Base-by-base conservation (phyloP, 1,140 invertebrate genomes). In the Hylyphantes graminicola region DNA sequence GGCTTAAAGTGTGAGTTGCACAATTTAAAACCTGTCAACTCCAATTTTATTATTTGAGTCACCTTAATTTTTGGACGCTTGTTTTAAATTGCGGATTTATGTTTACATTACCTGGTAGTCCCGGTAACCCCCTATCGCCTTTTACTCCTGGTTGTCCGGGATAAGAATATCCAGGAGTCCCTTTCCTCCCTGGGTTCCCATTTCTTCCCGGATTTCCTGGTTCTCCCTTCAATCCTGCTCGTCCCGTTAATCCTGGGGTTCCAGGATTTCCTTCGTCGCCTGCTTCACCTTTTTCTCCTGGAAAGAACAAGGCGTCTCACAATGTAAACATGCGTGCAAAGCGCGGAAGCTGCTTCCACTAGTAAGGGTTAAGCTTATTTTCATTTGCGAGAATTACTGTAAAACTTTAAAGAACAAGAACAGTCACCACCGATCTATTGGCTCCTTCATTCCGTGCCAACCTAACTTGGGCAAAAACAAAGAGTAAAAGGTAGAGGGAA, bases 81-180 rank as follows among this genome's bases (percentile, higher is more conserved):
- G 5, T 13, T 59, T 59, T 3, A 59, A n/a, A 59, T 13, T 59
- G n/a, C 11, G 5, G 4, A 3, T 12, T 59, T 5, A 9, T 59
- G 57, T 59, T 59, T 59, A 13, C n/a, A 13, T 68, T 75, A 82
- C 86, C 86, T 48, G 85, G 77, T 50, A 75, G 76, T 35, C 86
- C 86, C 53, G 86, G 73, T 51, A 57, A 21, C 19, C 86, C 86
- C 61, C 59, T 68, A 3, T 59, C 13, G 2, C 86, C 86, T 65
- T 75, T 86, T 57, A 75, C 81, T 59, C 94, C 94, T 86, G 93
- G 91, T 51, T 88, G 89, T 35, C 93, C 93, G 53, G 91, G 90
- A 78, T 89, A 76, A 4, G 73, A 76, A 70, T 59, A 76, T 19
- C 82, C 82, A 13, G n/a, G 0, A 7, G 55, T 54, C 51, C 82